These are phyloP conservation scores for Buathra laborator DNA, from an alignment of 2,888 invertebrate genomes.

Conservation along the genomic window DNA sequence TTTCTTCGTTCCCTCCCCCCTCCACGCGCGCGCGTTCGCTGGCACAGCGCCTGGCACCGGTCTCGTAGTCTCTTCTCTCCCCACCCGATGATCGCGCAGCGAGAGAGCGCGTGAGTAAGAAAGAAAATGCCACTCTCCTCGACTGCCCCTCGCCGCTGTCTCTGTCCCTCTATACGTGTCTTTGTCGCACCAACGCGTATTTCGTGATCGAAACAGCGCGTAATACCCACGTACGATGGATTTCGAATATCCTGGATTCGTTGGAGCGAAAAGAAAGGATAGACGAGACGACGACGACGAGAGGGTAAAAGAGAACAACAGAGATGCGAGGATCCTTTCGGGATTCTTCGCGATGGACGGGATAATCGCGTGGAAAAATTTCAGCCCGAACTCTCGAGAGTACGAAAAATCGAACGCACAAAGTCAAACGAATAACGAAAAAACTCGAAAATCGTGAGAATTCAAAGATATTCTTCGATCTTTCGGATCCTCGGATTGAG, in stretches of 20 bases:
- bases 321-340: constrained; percentile 6
- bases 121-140: constrained; percentile 44
- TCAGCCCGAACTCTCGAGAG: background rate
- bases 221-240: constrained; percentile 58
- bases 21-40: constrained; percentile 54
- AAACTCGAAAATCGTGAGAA: background rate
- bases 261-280: constrained; percentile 43
- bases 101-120: constrained; percentile 21
- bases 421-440: background rate
- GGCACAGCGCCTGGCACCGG: constrained; percentile 68
- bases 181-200: constrained; percentile 40
- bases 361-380: constrained; percentile 43
- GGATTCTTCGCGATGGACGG: constrained; percentile 17
- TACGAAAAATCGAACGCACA: background rate
- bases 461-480: background rate
- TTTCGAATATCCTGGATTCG: constrained; percentile 63
- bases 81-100: constrained; percentile 60
- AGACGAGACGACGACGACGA: constrained; percentile 4
- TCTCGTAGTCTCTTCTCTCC: constrained; percentile 55
- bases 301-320: background rate
- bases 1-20: constrained; percentile 42
- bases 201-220: constrained; percentile 40
- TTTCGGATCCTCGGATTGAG: constrained; percentile 74
- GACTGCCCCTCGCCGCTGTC: background rate
- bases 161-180: background rate